Percentiles rank a stretch among this genome's conserved stretches.
Evolutionary conservation across 2,888 invertebrate genomes (phyloP).

Genomic region (Meandrusa payeni): DNA sequence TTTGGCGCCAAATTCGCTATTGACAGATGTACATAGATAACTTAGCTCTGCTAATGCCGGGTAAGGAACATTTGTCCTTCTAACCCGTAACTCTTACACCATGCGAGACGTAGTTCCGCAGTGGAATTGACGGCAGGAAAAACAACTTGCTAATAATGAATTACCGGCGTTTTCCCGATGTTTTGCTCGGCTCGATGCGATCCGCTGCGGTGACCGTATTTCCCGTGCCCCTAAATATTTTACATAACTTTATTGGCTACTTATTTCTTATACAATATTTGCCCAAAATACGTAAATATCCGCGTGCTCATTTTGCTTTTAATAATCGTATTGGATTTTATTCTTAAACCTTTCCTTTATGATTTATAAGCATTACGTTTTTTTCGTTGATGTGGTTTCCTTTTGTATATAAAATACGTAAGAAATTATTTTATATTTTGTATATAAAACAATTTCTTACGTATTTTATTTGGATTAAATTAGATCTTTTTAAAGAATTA

Average conservation of each 20-base stretch:
- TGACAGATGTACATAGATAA: conserved; percentile 17
- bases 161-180: conserved; percentile 42
- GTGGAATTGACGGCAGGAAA: conserved; percentile 44
- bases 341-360: too few species aligned
- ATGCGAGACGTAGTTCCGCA: conserved; percentile 10
- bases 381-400: too few species aligned
- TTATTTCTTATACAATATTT: too few species aligned
- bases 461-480: too few species aligned
- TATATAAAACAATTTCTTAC: too few species aligned
- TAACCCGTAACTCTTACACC: conserved; percentile 10
- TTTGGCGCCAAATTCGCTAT: conserved; percentile 20
- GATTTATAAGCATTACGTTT: too few species aligned
- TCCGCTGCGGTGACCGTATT: conserved; percentile 32
- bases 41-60: conserved; percentile 13
- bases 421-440: too few species aligned
- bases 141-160: conserved; percentile 64
- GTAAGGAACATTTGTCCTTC: conserved; percentile 4
- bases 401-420: too few species aligned
- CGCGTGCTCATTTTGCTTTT: too few species aligned
- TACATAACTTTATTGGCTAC: conserved; percentile 26
- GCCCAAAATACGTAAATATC: too few species aligned
- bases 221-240: conserved; percentile 33
- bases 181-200: conserved; percentile 29
- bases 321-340: too few species aligned
- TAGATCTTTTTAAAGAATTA: too few species aligned